phyloP scores from a whole-genome alignment of 2,888 invertebrate species.

The Agelastica alni region DNA sequence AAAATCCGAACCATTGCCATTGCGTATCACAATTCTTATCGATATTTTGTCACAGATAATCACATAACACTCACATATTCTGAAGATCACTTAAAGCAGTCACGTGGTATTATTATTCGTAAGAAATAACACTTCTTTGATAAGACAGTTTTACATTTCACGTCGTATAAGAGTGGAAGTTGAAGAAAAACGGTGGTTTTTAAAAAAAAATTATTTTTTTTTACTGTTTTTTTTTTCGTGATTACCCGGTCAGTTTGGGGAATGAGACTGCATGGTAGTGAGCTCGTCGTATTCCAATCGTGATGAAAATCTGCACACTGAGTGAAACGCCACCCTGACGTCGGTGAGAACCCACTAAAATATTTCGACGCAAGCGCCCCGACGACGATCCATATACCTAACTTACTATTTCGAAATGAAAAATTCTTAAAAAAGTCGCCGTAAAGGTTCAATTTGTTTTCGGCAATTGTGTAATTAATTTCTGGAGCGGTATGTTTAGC shows the following conservation, averaged over 20 bases:
- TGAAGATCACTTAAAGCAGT: constrained; percentile 14
- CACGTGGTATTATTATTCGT: constrained; percentile 5
- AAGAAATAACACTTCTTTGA: background rate
- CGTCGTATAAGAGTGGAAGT: background rate
- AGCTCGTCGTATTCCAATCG: constrained; percentile 31
- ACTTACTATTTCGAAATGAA: constrained; percentile 35
- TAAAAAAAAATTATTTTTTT: background rate
- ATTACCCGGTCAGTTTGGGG: constrained; percentile 31
- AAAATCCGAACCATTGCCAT: constrained; percentile 40
- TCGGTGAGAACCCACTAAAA: constrained; percentile 43
- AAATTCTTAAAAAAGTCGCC: constrained; percentile 36
- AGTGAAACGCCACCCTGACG: constrained; percentile 44
- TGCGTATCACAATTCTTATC: too few species aligned
- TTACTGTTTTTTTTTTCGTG: constrained; percentile 17
- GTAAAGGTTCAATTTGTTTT: constrained; percentile 32
- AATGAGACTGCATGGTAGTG: constrained; percentile 11
- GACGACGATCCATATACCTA: constrained; percentile 39
- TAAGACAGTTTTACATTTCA: constrained; percentile 8
- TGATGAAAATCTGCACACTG: constrained; percentile 42
- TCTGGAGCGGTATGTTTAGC: too few species aligned
- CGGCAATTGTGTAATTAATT: constrained; percentile 13
- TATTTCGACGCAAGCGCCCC: constrained; percentile 43
- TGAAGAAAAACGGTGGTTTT: too few species aligned
- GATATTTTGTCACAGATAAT: constrained; percentile 29
- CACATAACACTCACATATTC: constrained; percentile 38